Conservation (phyloP, 1,140 invertebrate species). For the Nymphalis io region DNA sequence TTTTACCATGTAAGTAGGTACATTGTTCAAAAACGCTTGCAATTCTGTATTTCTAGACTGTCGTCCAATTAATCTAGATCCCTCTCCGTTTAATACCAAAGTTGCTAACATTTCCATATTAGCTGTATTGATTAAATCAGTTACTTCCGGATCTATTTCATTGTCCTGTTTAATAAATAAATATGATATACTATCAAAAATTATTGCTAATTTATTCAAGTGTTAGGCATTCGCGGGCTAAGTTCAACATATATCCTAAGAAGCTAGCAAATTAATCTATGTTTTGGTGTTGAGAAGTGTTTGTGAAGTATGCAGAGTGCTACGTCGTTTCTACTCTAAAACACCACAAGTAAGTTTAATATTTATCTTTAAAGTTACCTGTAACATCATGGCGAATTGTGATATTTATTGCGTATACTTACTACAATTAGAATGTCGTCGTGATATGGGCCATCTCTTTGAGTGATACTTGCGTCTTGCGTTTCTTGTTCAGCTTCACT, state of each 20-base stretch:
- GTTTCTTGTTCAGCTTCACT: constrained; percentile 84
- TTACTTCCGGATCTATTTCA: constrained; percentile 76
- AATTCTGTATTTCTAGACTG: constrained; percentile 89
- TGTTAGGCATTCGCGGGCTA: constrained; percentile 55
- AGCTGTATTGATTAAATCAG: constrained; percentile 84
- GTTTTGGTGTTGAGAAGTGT: constrained; percentile 65
- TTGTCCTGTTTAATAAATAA: constrained; percentile 61
- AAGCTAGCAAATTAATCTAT: constrained; percentile 76
- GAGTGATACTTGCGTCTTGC: constrained; percentile 78
- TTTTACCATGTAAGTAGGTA: constrained; percentile 94
- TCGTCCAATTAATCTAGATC: constrained; percentile 87
- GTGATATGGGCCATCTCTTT: constrained; percentile 62
- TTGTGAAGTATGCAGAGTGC: constrained; percentile 61
- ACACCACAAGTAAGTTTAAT: constrained; percentile 68
- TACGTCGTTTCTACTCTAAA: constrained; percentile 69
- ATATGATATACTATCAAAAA: constrained; percentile 7
- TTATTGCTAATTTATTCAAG: not conserved
- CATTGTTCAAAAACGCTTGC: constrained; percentile 93
- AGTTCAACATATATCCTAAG: constrained; percentile 63
- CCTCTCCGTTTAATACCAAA: constrained; percentile 92
- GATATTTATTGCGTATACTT: constrained; percentile 48
- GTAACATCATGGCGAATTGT: constrained; percentile 24
- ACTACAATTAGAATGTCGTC: constrained; percentile 69
- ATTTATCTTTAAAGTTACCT: constrained; percentile 63
- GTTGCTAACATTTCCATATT: constrained; percentile 95